These are phyloP conservation scores for Tetrao urogallus DNA, from an alignment of 2,113 vertebrate species.

Conservation along the genomic window DNA sequence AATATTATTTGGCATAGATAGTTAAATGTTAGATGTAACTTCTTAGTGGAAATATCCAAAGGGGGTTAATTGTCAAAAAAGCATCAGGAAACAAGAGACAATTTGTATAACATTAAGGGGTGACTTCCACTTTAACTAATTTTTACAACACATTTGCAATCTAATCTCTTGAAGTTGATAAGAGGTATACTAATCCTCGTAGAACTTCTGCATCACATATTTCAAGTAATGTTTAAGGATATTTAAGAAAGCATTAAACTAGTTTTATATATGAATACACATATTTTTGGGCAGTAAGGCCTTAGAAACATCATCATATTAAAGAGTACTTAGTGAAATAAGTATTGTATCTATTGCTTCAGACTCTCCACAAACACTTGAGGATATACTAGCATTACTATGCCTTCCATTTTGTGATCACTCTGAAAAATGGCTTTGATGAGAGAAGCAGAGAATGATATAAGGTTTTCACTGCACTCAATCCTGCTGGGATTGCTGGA, in stretches of 20 bases:
- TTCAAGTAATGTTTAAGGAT: neutral
- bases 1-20: neutral
- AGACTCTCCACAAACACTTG: neutral
- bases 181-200: neutral
- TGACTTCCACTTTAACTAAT: neutral
- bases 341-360: neutral
- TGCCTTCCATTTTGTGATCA: neutral
- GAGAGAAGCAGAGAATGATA: neutral
- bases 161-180: neutral
- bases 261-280: neutral
- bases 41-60: neutral
- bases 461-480: neutral
- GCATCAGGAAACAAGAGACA: neutral
- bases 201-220: neutral
- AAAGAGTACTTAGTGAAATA: neutral
- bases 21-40: neutral
- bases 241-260: neutral
- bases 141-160: neutral
- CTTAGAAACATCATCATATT: neutral
- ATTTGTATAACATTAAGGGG: neutral
- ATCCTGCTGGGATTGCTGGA: fast-evolving
- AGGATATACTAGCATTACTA: too few species aligned
- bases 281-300: neutral
- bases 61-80: neutral
- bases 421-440: neutral